Evolutionary conservation across 2,888 invertebrate species (phyloP).

Genomic region (Acrobasis suavella): DNA sequence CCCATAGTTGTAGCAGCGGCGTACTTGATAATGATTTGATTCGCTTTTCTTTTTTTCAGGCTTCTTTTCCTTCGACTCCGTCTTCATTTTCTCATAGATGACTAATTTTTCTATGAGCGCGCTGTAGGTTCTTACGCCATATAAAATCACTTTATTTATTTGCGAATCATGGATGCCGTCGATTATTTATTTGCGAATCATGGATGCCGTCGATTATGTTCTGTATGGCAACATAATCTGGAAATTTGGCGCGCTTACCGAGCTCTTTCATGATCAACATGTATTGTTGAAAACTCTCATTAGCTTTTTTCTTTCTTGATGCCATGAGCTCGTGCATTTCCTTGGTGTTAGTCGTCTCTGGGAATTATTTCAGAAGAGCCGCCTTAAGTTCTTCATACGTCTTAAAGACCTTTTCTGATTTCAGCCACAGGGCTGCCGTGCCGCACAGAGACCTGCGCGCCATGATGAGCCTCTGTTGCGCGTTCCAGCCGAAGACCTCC

Average conservation of each 20-base stretch:
- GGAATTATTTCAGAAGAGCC: constrained; percentile 32
- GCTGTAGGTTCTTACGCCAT: too few species aligned
- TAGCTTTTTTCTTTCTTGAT: constrained; percentile 26
- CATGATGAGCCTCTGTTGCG: constrained; percentile 32
- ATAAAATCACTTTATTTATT: constrained; percentile 31
- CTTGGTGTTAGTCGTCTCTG: constrained; percentile 30
- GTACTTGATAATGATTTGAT: constrained; percentile 12
- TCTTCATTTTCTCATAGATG: too few species aligned
- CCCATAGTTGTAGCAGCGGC: constrained; percentile 31
- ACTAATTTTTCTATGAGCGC: too few species aligned
- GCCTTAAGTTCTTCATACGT: constrained; percentile 32
- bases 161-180: constrained; percentile 34
- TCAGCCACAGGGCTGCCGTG: constrained; percentile 34
- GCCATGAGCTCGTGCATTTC: constrained; percentile 34
- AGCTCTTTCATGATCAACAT: constrained; percentile 37
- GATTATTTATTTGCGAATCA: constrained; percentile 32
- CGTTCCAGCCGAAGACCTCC: constrained; percentile 33
- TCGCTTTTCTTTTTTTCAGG: too few species aligned
- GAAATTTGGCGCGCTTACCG: constrained; percentile 33
- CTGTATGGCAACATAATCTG: constrained; percentile 36
- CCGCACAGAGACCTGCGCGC: constrained; percentile 31
- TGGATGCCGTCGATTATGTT: constrained; percentile 37
- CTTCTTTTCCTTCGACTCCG: too few species aligned
- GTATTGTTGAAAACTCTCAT: constrained; percentile 30
- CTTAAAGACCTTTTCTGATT: constrained; percentile 30